These are phyloP conservation scores for Spea hammondii DNA, from an alignment of 2,797 vertebrate species.

Conservation along the genomic window DNA sequence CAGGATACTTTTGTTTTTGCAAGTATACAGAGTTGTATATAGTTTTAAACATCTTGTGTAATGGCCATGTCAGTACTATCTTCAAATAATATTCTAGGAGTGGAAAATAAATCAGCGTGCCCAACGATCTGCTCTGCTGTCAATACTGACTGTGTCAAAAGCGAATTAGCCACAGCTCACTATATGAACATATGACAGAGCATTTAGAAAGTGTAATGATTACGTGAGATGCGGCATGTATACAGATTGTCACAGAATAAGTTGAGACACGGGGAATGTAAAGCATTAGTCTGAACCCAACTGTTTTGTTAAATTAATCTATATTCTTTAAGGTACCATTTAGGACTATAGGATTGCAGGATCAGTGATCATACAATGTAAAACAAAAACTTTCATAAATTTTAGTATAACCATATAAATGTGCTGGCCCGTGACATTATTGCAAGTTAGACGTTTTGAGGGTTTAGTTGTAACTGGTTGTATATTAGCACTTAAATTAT, in stretches of 20 bases:
- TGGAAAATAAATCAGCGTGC: neutral
- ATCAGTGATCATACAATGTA: too few species aligned
- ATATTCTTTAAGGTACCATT: too few species aligned
- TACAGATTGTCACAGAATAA: neutral
- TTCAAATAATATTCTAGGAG: neutral
- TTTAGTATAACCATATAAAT: too few species aligned
- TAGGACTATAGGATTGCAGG: too few species aligned
- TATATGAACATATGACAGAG: neutral
- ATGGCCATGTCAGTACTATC: neutral
- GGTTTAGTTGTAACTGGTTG: too few species aligned
- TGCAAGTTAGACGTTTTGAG: too few species aligned
- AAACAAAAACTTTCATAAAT: too few species aligned
- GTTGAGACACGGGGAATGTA: too few species aligned
- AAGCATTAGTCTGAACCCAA: too few species aligned
- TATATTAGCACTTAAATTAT: too few species aligned
- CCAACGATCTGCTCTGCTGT: neutral
- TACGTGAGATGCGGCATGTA: neutral
- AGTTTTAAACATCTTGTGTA: neutral
- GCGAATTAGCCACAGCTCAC: neutral
- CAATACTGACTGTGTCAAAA: neutral
- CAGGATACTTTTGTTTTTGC: conserved; percentile 4
- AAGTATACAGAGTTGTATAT: neutral
- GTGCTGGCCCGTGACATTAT: too few species aligned
- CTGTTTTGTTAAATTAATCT: too few species aligned
- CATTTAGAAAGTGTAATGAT: neutral